Evolutionary conservation across 2,888 invertebrate species (phyloP).

Genomic region (Oscheius sp.): DNA sequence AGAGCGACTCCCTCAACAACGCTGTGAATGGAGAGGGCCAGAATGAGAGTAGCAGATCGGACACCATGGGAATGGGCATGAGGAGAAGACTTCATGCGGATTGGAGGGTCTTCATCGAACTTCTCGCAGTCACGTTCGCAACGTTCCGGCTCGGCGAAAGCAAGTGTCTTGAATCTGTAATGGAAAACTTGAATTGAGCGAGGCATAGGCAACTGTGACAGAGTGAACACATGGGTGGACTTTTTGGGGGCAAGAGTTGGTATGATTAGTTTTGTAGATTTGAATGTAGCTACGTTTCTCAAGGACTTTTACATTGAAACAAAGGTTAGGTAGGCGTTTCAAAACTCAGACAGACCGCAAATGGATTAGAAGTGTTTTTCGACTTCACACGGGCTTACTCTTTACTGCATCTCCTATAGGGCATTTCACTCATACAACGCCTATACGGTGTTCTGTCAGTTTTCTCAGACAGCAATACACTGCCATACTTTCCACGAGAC

Average conservation of each 20-base stretch:
- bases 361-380: not conserved
- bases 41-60: conserved; percentile 76
- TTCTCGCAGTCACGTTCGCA: conserved; percentile 69
- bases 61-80: conserved; percentile 73
- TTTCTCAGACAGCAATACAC: not conserved
- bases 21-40: conserved; percentile 78
- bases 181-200: not conserved
- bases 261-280: not conserved
- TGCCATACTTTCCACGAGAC: conserved; percentile 14
- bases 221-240: not conserved
- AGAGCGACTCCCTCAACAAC: conserved; percentile 77
- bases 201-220: not conserved
- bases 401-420: conserved; percentile 25
- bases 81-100: conserved; percentile 71
- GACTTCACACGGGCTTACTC: conserved; percentile 4
- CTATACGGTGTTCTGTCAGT: conserved; percentile 1
- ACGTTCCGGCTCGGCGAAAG: conserved; percentile 72
- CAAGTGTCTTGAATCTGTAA: conserved; percentile 57
- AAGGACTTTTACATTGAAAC: not conserved
- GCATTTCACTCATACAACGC: conserved; percentile 30
- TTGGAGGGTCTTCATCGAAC: conserved; percentile 72
- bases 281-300: not conserved
- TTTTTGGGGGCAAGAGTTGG: not conserved
- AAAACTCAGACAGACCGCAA: not conserved
- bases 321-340: not conserved